Conservation (phyloP, 2,113 vertebrate genomes). For the Crypturellus undulatus region DNA sequence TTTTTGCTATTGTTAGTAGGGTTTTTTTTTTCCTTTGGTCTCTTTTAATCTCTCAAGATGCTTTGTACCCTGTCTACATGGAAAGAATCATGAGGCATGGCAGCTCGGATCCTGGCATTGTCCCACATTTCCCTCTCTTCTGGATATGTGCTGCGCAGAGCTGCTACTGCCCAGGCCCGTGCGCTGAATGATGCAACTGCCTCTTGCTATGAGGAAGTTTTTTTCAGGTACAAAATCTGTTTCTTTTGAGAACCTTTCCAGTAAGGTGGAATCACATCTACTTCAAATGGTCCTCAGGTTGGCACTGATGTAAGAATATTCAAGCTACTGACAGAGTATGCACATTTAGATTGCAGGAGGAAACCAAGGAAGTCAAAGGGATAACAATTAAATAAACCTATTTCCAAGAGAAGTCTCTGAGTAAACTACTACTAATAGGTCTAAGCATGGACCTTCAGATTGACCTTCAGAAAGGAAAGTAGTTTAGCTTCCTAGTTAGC, state of each 20-base stretch:
- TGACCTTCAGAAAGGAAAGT: background rate
- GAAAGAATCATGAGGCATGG: background rate
- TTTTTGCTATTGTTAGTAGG: background rate
- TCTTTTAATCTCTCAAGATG: background rate
- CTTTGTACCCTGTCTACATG: background rate
- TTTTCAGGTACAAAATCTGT: background rate
- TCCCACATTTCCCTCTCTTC: background rate
- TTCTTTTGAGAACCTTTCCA: conserved; percentile 2
- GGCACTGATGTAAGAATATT: background rate
- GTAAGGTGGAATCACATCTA: background rate
- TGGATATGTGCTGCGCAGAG: background rate
- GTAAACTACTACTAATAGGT: background rate
- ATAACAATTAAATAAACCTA: background rate
- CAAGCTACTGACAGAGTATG: background rate
- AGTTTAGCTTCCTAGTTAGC: background rate
- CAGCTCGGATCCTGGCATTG: background rate
- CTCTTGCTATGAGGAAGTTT: background rate
- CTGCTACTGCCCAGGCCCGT: background rate
- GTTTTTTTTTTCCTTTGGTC: background rate
- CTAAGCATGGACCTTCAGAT: background rate
- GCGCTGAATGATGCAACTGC: background rate
- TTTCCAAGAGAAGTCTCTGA: background rate
- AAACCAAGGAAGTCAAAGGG: background rate
- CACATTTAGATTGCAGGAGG: background rate
- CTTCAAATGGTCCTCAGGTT: background rate